Percentiles rank a stretch among this genome's conserved stretches.
Evolutionary conservation across 2,797 vertebrate genomes (phyloP).

Genomic region (Novumbra hubbsi): DNA sequence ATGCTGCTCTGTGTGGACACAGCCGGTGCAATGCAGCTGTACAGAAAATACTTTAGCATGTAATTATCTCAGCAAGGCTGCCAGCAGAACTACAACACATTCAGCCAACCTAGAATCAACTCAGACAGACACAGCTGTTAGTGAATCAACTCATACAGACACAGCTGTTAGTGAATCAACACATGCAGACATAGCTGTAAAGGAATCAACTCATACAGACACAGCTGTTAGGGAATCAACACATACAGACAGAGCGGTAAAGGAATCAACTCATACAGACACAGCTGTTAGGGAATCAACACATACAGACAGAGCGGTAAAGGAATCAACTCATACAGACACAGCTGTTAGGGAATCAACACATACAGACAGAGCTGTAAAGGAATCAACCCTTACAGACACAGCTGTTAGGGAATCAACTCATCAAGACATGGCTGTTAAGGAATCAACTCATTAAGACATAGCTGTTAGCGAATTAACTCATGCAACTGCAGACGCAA

Average conservation of each 20-base stretch:
- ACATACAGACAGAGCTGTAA: not conserved
- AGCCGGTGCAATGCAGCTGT: not conserved
- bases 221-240: not conserved
- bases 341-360: not conserved
- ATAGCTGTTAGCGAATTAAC: not conserved
- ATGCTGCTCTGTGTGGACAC: not conserved
- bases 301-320: not conserved
- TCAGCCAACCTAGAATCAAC: not conserved
- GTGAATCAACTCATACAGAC: not conserved
- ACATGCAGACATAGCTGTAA: not conserved
- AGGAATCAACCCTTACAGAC: not conserved
- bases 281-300: too few relatives aligned
- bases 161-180: not conserved
- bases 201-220: not conserved
- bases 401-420: not conserved
- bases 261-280: too few relatives aligned
- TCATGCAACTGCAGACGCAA: too few relatives aligned
- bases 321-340: not conserved
- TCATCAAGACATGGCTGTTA: not conserved
- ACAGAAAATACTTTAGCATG: not conserved
- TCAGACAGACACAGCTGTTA: not conserved
- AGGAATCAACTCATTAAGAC: not conserved
- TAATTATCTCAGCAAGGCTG: constrained; percentile 2
- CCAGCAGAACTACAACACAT: not conserved
- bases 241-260: not conserved